A percentile compares a stretch with the other conserved stretches of the same genome.
Evolutionary conservation across 2,888 invertebrate species (phyloP).

Genomic region (Myopa tessellatipennis): DNA sequence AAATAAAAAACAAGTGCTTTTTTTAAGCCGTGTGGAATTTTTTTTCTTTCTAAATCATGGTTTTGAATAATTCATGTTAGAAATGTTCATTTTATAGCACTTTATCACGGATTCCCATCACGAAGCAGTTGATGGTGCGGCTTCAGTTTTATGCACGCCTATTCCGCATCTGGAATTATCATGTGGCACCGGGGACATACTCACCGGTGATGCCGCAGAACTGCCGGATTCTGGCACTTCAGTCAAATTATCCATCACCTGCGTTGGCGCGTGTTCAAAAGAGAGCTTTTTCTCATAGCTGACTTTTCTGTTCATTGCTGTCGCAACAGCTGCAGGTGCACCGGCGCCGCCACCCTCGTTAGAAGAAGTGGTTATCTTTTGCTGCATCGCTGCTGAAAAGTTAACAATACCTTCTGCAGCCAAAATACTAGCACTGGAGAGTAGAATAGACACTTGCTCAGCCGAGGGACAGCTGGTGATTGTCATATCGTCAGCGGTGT

Average conservation of each 20-base stretch:
- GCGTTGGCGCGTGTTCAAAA: slow-evolving; percentile 48
- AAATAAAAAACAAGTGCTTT: no score
- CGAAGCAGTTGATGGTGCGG: neutral
- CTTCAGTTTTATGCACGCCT: neutral
- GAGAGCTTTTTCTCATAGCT: slow-evolving; percentile 54
- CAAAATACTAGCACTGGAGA: slow-evolving; percentile 82
- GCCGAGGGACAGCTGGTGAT: slow-evolving; percentile 92
- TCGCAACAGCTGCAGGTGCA: slow-evolving; percentile 33
- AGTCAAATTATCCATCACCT: slow-evolving; percentile 49
- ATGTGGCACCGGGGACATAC: slow-evolving; percentile 42
- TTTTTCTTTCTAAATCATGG: no score
- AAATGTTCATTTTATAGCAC: slow-evolving; percentile 55
- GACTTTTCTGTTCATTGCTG: slow-evolving; percentile 5
- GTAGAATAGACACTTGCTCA: slow-evolving; percentile 90
- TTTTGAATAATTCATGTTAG: no score
- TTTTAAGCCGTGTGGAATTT: neutral
- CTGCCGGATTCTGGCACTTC: slow-evolving; percentile 49
- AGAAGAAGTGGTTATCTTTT: slow-evolving; percentile 61
- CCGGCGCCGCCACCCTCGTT: slow-evolving; percentile 46
- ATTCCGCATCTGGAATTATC: neutral
- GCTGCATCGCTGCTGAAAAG: slow-evolving; percentile 56
- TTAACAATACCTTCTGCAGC: slow-evolving; percentile 66
- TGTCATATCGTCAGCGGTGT: slow-evolving; percentile 82
- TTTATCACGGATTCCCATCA: slow-evolving; percentile 13
- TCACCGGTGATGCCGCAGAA: slow-evolving; percentile 43